These are phyloP conservation scores for Nephrotoma appendiculata DNA, from an alignment of 2,888 invertebrate species.

Conservation along the genomic window DNA sequence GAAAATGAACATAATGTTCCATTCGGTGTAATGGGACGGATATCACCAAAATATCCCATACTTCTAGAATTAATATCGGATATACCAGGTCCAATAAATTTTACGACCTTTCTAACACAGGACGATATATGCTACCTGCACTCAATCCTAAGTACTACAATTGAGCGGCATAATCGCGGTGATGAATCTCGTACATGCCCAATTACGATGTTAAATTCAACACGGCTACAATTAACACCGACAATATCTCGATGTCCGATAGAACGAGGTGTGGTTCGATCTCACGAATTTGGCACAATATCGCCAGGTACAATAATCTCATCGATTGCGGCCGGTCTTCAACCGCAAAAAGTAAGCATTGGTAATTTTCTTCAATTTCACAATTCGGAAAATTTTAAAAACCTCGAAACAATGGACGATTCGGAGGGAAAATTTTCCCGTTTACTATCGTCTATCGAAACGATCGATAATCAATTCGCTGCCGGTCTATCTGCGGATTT, in stretches of 20 bases:
- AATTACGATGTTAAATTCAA: background rate
- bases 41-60: slow-evolving; percentile 42
- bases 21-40: slow-evolving; percentile 41
- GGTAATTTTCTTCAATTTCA: slow-evolving; percentile 28
- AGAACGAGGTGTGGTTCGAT: slow-evolving; percentile 49
- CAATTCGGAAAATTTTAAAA: slow-evolving; percentile 6
- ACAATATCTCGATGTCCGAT: slow-evolving; percentile 38
- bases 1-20: slow-evolving; percentile 39
- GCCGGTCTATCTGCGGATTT: slow-evolving; percentile 49
- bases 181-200: slow-evolving; percentile 39
- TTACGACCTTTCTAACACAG: slow-evolving; percentile 25
- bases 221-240: slow-evolving; percentile 5
- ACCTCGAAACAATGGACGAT: slow-evolving; percentile 17
- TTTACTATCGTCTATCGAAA: slow-evolving; percentile 9
- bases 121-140: slow-evolving; percentile 40
- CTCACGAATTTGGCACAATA: slow-evolving; percentile 42
- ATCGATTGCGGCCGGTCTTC: slow-evolving; percentile 44
- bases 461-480: slow-evolving; percentile 42
- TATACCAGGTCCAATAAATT: slow-evolving; percentile 21
- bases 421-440: background rate
- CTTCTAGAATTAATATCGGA: slow-evolving; percentile 44
- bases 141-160: slow-evolving; percentile 41
- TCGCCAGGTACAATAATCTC: slow-evolving; percentile 43
- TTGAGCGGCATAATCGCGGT: slow-evolving; percentile 42
- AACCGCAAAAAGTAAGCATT: slow-evolving; percentile 39